Evolutionary conservation across 1,140 invertebrate species (phyloP).

Genomic region (Camponotus pennsylvanicus): DNA sequence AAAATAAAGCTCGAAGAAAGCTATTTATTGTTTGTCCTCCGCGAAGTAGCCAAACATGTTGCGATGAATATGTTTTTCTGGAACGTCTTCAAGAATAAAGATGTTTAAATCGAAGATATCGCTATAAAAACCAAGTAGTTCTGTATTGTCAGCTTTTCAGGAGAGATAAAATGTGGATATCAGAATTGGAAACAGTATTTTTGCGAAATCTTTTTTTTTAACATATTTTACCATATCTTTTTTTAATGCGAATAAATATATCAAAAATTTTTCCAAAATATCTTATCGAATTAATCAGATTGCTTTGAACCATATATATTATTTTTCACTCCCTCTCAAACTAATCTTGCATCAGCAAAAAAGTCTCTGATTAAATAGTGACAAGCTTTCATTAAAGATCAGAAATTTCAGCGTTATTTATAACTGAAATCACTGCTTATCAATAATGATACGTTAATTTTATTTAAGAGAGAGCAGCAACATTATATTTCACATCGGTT

Average conservation of each 20-base stretch:
- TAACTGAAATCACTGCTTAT: not conserved
- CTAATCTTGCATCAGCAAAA: no score
- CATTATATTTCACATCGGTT: not conserved
- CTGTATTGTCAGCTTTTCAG: not conserved
- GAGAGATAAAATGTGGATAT: not conserved
- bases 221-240: not conserved
- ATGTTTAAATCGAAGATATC: slow-evolving; percentile 36
- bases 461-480: no score
- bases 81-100: slow-evolving; percentile 8
- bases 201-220: not conserved
- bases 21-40: slow-evolving; percentile 71
- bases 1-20: slow-evolving; percentile 60
- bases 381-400: no score
- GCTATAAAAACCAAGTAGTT: not conserved
- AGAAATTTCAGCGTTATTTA: not conserved
- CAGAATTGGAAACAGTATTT: not conserved
- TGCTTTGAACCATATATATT: no score
- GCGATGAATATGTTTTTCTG: slow-evolving; percentile 45
- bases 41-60: slow-evolving; percentile 72
- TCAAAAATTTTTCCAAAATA: no score
- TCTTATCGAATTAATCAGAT: no score
- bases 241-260: not conserved
- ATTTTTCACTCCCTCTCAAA: no score
- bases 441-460: no score
- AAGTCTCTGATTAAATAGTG: no score